Base-by-base conservation (phyloP, 2,888 invertebrate genomes). In the Poecilus cupreus region DNA sequence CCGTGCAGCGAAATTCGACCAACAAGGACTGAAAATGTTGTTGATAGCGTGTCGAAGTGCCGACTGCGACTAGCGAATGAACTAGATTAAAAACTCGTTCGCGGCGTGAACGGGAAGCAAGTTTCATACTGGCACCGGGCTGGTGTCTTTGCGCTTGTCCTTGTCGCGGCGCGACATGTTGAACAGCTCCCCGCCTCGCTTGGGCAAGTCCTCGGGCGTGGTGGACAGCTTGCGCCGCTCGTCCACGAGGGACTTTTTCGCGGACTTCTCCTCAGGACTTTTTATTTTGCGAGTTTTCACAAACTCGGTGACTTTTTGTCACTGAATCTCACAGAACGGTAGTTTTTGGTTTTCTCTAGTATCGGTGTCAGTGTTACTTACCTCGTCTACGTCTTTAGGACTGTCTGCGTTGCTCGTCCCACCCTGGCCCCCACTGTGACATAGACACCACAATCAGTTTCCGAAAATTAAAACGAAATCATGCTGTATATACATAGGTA, bases 291-390 rank as follows among this genome's bases (percentile, higher is more conserved):
- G 89, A 89, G 89, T 89, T 89, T 88, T 89, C 83, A 88, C 88
- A 88, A 89, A 89, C 89, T 89, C 89, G 91, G 90, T 90, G 89
- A 91, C 91, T 90, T 91, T 92, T 91, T 91, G 93, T 94, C 94
- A 94, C 93, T 94, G 94, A 90, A 94, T 93, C 90, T 93, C 93
- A 89, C 94, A 94, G 89, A 94, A 94, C 68, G 93, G 93, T 88
- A 93, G 89, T 89, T 93, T 94, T 87, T 93, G 92, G 87, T 90
- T 91, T 85, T 93, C 93, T 89, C 93, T 92, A 85, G 91, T 91
- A 86, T 92, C 92, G 81, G 90, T 89, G 85, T 91, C 91, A 85
- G 91, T 90, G 86, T 91, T 90, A 86, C 92, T 92, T 83, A 91
- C 90, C 85, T 92, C 92, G 86, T 92, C 90, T 84, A 89, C 92